Conservation (phyloP, 1,140 invertebrate genomes). For the Drosophila tristis region DNA sequence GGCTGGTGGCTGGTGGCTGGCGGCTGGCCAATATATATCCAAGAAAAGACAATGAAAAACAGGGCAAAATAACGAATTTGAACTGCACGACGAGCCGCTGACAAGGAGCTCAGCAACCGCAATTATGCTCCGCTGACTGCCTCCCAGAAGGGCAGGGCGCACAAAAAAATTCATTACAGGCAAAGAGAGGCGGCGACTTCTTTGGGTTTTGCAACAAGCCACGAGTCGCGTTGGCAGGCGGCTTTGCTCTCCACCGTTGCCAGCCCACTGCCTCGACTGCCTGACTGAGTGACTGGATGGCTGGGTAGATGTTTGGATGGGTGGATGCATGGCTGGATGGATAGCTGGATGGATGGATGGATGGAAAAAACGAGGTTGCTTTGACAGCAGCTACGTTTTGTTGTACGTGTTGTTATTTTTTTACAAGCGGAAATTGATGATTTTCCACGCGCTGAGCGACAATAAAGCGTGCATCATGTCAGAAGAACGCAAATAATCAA, state of each 20-base stretch:
- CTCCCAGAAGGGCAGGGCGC: conserved; percentile 22
- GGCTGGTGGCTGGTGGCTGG: not conserved
- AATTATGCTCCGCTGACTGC: conserved; percentile 62
- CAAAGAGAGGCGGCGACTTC: conserved; percentile 2
- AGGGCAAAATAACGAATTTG: conserved; percentile 28
- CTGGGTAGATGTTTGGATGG: conserved; percentile 16
- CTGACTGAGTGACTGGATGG: conserved; percentile 30
- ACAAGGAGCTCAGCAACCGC: conserved; percentile 65
- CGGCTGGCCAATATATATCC: conserved; percentile 61
- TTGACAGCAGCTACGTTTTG: conserved; percentile 50
- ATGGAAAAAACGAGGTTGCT: conserved; percentile 51
- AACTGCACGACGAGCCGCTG: conserved; percentile 47
- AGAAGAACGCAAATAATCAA: conserved; percentile 83
- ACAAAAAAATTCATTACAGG: conserved; percentile 69
- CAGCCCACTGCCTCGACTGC: not conserved
- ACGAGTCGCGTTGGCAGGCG: conserved; percentile 29
- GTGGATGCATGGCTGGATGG: conserved; percentile 14
- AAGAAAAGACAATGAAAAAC: conserved; percentile 30
- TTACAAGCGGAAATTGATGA: conserved; percentile 82
- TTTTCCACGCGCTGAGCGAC: conserved; percentile 73
- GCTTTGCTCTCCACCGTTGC: conserved; percentile 31
- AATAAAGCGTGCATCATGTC: conserved; percentile 80
- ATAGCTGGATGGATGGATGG: conserved; percentile 10
- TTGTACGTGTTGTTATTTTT: conserved; percentile 74
- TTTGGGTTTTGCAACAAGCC: conserved; percentile 39